phyloP scores from a whole-genome alignment of 2,888 invertebrate genomes.

The Acrobeloides nanus region DNA sequence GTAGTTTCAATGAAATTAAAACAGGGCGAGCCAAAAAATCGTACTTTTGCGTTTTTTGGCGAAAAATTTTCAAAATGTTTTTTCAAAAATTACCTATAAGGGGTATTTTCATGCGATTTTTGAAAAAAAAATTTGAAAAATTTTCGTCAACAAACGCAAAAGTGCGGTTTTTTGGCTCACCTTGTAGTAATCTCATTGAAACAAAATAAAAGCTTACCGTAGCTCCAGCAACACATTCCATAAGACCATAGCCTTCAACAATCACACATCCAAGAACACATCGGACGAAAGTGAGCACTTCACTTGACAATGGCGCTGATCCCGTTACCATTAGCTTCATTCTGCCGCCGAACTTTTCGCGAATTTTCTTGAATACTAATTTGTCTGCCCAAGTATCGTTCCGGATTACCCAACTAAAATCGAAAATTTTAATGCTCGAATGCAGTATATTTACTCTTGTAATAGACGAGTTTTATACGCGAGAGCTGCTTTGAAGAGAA shows the following conservation, averaged over 20 bases:
- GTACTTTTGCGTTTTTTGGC: no score
- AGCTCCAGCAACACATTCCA: conserved; percentile 50
- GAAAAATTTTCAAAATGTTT: no score
- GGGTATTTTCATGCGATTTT: no score
- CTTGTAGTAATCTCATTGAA: no score
- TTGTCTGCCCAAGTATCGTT: conserved; percentile 55
- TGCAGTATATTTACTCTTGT: conserved; percentile 29
- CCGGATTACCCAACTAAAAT: conserved; percentile 54
- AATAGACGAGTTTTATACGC: conserved; percentile 37
- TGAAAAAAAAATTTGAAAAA: no score
- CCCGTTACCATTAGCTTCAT: conserved; percentile 61
- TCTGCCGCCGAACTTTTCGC: conserved; percentile 38
- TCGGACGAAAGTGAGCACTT: conserved; percentile 82
- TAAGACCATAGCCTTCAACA: conserved; percentile 52
- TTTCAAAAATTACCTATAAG: no score
- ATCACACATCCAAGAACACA: conserved; percentile 70
- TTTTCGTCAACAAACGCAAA: no score
- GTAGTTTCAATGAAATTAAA: no score
- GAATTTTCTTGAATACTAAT: conserved; percentile 54
- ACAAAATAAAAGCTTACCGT: conserved; percentile 52
- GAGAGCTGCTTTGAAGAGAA: conserved; percentile 37
- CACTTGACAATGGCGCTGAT: conserved; percentile 85
- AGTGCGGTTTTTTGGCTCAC: no score
- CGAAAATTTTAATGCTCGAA: background rate
- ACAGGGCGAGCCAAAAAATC: no score